Evolutionary conservation across 2,888 invertebrate genomes (phyloP), one percentile per base, ranked within the genome.

Genomic region (Pachycephus smyrnensis): DNA sequence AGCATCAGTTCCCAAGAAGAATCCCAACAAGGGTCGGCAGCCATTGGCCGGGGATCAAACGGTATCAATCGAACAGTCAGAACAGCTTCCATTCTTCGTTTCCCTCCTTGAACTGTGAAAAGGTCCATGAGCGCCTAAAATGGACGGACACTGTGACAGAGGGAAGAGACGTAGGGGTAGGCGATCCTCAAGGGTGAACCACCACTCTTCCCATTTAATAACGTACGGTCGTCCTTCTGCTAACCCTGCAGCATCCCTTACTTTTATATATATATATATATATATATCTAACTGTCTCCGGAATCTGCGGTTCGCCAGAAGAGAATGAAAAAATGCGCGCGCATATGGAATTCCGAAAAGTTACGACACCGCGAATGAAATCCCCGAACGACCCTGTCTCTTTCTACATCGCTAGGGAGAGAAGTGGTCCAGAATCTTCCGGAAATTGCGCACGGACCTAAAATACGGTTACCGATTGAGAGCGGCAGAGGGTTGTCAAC

Each of bases 331-430:
- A 30, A n/a, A 1, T 69, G 69, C 69, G 69, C 31, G 69, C 69
- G 69, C 81, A 82, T 77, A 81, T 81, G 82, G 80, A 83, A 85
- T 83, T 80, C 77, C 79, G 81, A 82, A 82, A 83, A 86, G 83
- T 86, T 84, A 86, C 82, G 85, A 81, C 77, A 80, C 82, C 80
- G 78, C 85, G 78, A 84, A 86, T 85, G 83, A 86, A 86, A 86
- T 84, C 81, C 78, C 71, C 23, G 31, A 69, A 69, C 30, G 30
- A 30, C 69, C 30, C 69, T n/a, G 9, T 12, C 69, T 69, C 31
- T 9, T n/a, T 69, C 69, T 11, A 11, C 9, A 6, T 11, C 40
- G 68, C 71, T 15, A 4, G 2, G 40, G 2, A 40, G 15, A 40
- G 15, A 40, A 40, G 40, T 40, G 40, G 6, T 15, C 15, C 15